Evolutionary conservation across 2,888 invertebrate species (phyloP).

Genomic region (Drosophila atroscutellata): DNA sequence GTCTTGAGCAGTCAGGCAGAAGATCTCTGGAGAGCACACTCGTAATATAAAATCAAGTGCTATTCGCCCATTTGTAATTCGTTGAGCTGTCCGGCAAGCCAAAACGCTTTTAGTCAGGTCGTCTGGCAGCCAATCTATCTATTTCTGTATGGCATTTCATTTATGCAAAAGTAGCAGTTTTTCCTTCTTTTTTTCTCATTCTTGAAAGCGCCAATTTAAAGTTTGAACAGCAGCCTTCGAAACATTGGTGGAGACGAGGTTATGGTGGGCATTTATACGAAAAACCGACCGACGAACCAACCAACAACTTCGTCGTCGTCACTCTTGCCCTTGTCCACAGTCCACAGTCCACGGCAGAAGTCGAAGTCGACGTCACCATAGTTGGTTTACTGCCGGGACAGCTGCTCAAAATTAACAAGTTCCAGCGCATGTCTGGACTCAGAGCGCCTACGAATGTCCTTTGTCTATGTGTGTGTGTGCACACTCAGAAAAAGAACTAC

Average conservation of each 20-base stretch:
- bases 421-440: constrained; percentile 67
- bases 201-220: constrained; percentile 59
- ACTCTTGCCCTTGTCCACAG: constrained; percentile 42
- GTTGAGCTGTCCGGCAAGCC: constrained; percentile 30
- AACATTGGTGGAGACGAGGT: constrained; percentile 3
- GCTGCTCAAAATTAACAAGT: constrained; percentile 80
- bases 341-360: constrained; percentile 9
- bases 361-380: constrained; percentile 10
- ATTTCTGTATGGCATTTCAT: constrained; percentile 65
- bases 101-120: constrained; percentile 36
- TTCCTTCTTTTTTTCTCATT: constrained; percentile 36
- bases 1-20: constrained; percentile 35
- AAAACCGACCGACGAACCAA: constrained; percentile 52
- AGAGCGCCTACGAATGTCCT: constrained; percentile 29
- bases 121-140: constrained; percentile 55
- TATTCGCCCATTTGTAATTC: constrained; percentile 49
- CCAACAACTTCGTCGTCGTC: constrained; percentile 51
- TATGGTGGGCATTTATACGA: constrained; percentile 31
- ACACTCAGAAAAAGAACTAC: neutral
- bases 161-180: constrained; percentile 70
- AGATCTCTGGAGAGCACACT: constrained; percentile 44
- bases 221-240: constrained; percentile 42
- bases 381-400: constrained; percentile 73
- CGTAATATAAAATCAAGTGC: constrained; percentile 59
- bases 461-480: constrained; percentile 9